Base-by-base conservation (phyloP, 2,113 vertebrate genomes). In the Parotia lawesii region DNA sequence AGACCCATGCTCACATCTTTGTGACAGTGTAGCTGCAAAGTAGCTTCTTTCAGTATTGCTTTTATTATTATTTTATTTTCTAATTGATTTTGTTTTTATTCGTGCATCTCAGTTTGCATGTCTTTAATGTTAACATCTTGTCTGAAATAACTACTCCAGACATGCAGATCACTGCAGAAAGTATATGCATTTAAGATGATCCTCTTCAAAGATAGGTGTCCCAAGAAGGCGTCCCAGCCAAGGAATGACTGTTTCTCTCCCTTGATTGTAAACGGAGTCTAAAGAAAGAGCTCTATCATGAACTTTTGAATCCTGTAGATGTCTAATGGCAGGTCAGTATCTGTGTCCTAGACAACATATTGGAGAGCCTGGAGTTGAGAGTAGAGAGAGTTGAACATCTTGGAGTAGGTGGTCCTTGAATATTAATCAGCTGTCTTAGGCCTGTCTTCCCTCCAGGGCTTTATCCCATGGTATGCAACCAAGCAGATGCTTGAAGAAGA, bases 381-480 rank as follows among this genome's bases (percentile, higher is more conserved):
- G 7, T 5, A 54, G 19, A 76, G 45, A 53, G 8, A 21, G 1
- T 0, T 64, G 22, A 74, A 67, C 5, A 35, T 51, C 17, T 69
- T 69, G 14, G 51, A 58, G 33, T 14, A 60, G 37, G 29, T 19
- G 25, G 47, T 31, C 11, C 20, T 48, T 47, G 47, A 82, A 60
- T 53, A 40, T 25, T 67, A 67, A 27, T 4, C 20, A 35, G 20
- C 21, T 48, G 31, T 75, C 12, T 23, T 21, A 8, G 20, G 13
- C 16, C 16, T 9, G 1, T 29, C 45, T 53, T 74, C 3, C 4
- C 9, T 22, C 14, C 29, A 48, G 9, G 47, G 8, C 22, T 62
- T 76, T 62, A 56, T 70, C 4, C 8, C 22, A 28, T 5, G 15
- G 23, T 50, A 37, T 1, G 13, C 0, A 0, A 25, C 15, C 42